Evolutionary conservation across 2,888 invertebrate genomes (phyloP).

Genomic region (Plagiodera versicolora): DNA sequence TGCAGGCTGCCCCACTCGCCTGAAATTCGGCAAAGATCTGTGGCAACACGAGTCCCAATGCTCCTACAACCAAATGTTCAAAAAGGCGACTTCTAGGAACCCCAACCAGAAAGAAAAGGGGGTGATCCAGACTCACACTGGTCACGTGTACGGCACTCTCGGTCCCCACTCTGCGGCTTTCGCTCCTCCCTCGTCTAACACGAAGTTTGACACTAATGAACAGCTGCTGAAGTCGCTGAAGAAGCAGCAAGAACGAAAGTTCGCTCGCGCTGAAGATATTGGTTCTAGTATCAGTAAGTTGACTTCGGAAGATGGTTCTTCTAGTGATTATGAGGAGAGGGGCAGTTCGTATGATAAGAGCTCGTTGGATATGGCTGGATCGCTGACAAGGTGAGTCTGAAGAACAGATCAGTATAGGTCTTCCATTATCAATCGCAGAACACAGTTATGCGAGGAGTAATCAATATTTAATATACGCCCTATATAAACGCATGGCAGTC

Average conservation of each 20-base stretch:
- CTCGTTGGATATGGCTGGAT: constrained; percentile 5
- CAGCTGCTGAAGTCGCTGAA: constrained; percentile 35
- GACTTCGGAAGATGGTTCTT: constrained; percentile 24
- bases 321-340: constrained; percentile 13
- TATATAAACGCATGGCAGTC: no score
- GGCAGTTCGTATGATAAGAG: constrained; percentile 7
- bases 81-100: constrained; percentile 11
- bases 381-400: constrained; percentile 21
- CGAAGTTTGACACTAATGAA: constrained; percentile 30
- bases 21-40: constrained; percentile 42
- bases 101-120: constrained; percentile 39
- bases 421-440: no score
- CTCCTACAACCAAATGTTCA: constrained; percentile 41
- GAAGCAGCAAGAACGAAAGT: constrained; percentile 37
- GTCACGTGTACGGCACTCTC: constrained; percentile 45
- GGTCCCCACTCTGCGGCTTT: constrained; percentile 35
- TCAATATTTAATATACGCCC: no score
- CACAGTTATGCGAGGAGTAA: no score
- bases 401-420: no score
- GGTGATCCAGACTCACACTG: constrained; percentile 48
- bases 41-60: constrained; percentile 47
- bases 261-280: constrained; percentile 31
- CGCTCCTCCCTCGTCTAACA: constrained; percentile 35
- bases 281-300: constrained; percentile 17
- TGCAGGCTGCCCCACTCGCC: constrained; percentile 35